Conservation (phyloP, 1,140 invertebrate genomes). For the Phocides pigmalion region DNA sequence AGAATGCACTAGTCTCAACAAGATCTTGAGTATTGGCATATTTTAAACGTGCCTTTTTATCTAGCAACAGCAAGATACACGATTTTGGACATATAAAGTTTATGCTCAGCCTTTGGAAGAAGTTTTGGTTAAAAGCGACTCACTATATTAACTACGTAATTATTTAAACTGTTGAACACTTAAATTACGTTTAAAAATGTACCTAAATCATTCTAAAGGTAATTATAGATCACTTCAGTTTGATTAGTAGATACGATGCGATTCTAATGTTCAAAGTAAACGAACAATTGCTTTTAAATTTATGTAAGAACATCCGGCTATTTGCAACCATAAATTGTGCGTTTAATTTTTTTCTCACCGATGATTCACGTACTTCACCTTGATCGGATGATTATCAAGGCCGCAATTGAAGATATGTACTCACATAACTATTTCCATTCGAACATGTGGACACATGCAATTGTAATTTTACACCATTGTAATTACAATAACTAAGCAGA, state of each 20-base stretch:
- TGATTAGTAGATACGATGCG: not conserved
- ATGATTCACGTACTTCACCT: slow-evolving; percentile 56
- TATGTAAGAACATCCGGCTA: slow-evolving; percentile 24
- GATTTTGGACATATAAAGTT: too few species aligned
- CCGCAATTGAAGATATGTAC: slow-evolving; percentile 39
- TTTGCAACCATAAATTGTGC: slow-evolving; percentile 37
- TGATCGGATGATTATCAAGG: slow-evolving; percentile 54
- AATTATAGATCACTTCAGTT: too few species aligned
- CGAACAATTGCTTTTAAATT: slow-evolving; percentile 15
- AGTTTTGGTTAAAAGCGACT: too few species aligned
- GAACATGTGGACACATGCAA: slow-evolving; percentile 46
- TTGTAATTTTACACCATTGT: slow-evolving; percentile 52
- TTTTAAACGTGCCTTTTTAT: too few species aligned
- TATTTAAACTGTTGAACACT: too few species aligned
- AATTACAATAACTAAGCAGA: slow-evolving; percentile 49
- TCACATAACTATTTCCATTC: slow-evolving; percentile 38
- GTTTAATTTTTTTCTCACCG: slow-evolving; percentile 42
- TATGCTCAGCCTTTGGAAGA: too few species aligned
- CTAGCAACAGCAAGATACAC: too few species aligned
- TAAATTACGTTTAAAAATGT: too few species aligned
- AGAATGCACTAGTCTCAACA: too few species aligned
- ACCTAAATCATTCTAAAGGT: too few species aligned
- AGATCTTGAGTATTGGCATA: too few species aligned
- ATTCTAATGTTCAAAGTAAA: not conserved
- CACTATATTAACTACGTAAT: too few species aligned